Evolutionary conservation across 2,888 invertebrate species (phyloP), one percentile per base, ranked within the genome.

Genomic region (Pogonocherus hispidulus): DNA sequence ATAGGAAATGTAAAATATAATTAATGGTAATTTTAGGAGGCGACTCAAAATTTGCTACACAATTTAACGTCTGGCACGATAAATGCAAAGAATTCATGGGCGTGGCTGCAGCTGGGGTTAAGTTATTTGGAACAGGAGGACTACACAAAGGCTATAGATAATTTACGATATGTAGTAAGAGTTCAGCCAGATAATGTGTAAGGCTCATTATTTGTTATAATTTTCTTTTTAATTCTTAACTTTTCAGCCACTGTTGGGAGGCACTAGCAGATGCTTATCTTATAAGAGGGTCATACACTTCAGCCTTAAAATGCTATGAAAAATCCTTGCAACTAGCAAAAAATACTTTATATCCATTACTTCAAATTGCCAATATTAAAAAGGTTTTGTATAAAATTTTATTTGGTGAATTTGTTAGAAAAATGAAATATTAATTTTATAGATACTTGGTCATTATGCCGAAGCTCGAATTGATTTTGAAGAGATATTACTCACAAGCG

Each of bases 201-300:
- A 75, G 90, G 80, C 18, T 22, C 22, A 8, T 19, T 54, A 8
- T 51, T 51, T 37, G 5, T 54, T 54, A 35, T 49, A 16, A 60
- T 63, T 49, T 51, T 46, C 66, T 37, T 51, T 41, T 19, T 35
- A 19, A 19, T 49, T 44, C 23, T 51, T 54, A 59, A 3, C n/a
- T n/a, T 79, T 82, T 51, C 66, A 89, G 89, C 66, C 86, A 90
- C 76, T 88, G 93, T 75, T 96, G 96, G 93, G 96, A 97, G 85
- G 92, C 94, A 73, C 86, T 98, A 75, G 97, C 94, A 41, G 97
- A 97, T 87, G 94, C 96, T 0, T 97, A 97, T 84, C 90, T 92
- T 78, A 90, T 90, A n/a, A 88, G 96, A 75, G 97, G 97, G 1
- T 95, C 97, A n/a, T 93, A 91, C 81, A 92, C 92, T 51, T 94